Evolutionary conservation across 1,140 invertebrate species (phyloP).

Genomic region (Stenopsyche tienmushanensis): DNA sequence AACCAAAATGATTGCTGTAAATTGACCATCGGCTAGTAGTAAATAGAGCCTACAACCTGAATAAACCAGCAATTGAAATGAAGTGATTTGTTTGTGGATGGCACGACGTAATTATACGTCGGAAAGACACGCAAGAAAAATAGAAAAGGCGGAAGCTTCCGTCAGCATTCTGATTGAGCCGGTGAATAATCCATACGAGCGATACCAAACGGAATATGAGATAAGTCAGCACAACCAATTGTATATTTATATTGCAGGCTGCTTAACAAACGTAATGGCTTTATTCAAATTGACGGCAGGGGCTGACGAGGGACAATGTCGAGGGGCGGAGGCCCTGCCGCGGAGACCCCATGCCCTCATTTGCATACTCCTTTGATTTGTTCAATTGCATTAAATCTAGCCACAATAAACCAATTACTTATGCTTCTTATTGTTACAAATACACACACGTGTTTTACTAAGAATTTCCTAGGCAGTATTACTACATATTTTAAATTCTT

Average conservation of each 20-base stretch:
- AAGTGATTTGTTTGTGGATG: too few species aligned
- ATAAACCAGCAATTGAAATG: too few species aligned
- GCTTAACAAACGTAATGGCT: slow-evolving; percentile 28
- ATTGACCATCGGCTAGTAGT: too few species aligned
- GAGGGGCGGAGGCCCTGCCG: not conserved
- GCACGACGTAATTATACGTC: too few species aligned
- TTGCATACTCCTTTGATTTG: not conserved
- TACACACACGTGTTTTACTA: too few species aligned
- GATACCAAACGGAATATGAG: slow-evolving; percentile 1
- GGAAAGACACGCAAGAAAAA: too few species aligned
- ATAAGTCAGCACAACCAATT: slow-evolving; percentile 24
- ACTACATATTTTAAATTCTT: too few species aligned
- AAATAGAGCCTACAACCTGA: too few species aligned
- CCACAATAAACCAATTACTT: too few species aligned
- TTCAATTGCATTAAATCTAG: not conserved
- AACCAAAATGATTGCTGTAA: too few species aligned
- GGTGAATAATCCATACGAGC: not conserved
- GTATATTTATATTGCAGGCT: slow-evolving; percentile 26
- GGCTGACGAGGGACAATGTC: not conserved
- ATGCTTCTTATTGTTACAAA: too few species aligned
- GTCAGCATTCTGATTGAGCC: not conserved
- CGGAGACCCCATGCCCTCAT: not conserved
- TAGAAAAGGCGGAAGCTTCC: not conserved
- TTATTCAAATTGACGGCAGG: slow-evolving; percentile 36
- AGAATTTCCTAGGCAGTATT: too few species aligned